Evolutionary conservation across 2,113 vertebrate species (phyloP), one percentile per base, ranked within the genome.

Genomic region (Dryoscopus gambensis): DNA sequence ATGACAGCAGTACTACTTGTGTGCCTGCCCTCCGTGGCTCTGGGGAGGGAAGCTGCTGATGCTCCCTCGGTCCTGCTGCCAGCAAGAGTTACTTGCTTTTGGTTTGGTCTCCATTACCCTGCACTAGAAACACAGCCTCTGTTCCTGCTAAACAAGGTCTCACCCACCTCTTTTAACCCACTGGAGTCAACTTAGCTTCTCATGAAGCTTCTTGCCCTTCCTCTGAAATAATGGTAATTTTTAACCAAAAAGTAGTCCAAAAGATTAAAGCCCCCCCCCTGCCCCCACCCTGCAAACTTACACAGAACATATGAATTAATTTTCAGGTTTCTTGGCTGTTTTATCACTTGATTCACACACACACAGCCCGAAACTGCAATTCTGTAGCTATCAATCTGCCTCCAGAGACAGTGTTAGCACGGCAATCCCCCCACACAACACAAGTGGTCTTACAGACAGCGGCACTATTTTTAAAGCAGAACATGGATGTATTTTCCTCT

Each of bases 371-470:
- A 64, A 91, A 56, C 12, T 68, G 85, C 62, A 64, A 16, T 76
- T 93, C 63, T 33, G 47, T 4, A 91, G 78, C 79, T 79, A 69
- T 85, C 82, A 85, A 82, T 85, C 85, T 85, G 90, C 84, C 92
- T 59, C 7, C 20, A 60, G 87, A 87, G 87, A 55, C 81, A 60
- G 84, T 24, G 84, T 65, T 64, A 91, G 59, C 89, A 30, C 2
- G 8, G 91, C 70, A 89, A 76, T 65, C 84, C 87, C 84, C 52
- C 77, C 39, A 37, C 89, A 74, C 81, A 82, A 84, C 94, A 79
- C 93, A 94, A 95, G 87, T 65, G 87, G 39, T 78, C 87, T 44
- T 65, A 69, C 91, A 96, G 94, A 96, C 82, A n/a, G 87, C 19
- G 2, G 42, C 78, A 25, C 89, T 94, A 91, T 96, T 95, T 95